Conservation (phyloP, 2,888 invertebrate species). For the Meiosimyza platycephala region DNA sequence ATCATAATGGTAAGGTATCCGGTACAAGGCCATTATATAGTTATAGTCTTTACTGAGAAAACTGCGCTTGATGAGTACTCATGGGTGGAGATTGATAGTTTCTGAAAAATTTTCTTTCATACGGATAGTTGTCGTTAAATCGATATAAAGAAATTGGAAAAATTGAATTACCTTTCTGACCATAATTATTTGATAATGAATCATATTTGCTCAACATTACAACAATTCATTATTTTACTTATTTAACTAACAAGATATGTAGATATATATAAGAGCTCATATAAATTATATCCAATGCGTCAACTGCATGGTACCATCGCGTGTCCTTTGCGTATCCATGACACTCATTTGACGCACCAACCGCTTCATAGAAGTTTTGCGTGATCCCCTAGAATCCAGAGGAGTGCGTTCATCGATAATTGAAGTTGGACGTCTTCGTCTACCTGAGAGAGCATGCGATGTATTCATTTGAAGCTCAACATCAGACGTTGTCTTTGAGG, state of each 20-base stretch:
- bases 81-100: too few species aligned
- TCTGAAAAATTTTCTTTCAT: too few species aligned
- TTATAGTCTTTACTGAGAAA: too few species aligned
- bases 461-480: constrained; percentile 58
- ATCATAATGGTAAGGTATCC: too few species aligned
- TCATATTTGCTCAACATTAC: too few species aligned
- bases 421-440: constrained; percentile 45
- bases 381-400: constrained; percentile 57
- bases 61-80: too few species aligned
- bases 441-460: constrained; percentile 56
- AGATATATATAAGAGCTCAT: neutral
- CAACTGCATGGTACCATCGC: constrained; percentile 84
- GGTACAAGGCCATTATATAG: too few species aligned
- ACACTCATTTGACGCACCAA: constrained; percentile 82
- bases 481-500: constrained; percentile 60
- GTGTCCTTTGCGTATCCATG: constrained; percentile 84
- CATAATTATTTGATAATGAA: too few species aligned
- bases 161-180: too few species aligned
- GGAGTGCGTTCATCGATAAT: constrained; percentile 68
- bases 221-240: too few species aligned
- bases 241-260: neutral
- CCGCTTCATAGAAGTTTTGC: constrained; percentile 74
- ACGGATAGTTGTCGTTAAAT: too few species aligned
- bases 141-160: too few species aligned
- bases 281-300: constrained; percentile 82